Evolutionary conservation across 1,140 invertebrate genomes (phyloP), one percentile per base, ranked within the genome.

Genomic region (Pachyrhynchus sulphureomaculatus): DNA sequence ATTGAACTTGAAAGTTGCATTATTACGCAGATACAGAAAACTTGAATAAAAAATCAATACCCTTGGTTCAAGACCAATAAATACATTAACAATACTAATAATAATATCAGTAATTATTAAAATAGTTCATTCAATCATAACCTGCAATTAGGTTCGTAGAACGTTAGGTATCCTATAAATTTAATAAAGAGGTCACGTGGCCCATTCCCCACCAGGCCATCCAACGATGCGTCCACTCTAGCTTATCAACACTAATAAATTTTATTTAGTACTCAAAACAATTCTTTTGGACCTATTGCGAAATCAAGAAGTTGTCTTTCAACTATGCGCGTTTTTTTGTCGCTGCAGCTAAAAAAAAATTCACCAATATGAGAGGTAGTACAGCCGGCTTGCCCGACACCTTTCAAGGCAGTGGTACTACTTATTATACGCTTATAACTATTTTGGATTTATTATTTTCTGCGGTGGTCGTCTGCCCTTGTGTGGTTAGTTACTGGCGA

Each of bases 401-500:
- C 55, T 74, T 81, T 32, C 68, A 75, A 62, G 71, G 66, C 67
- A 78, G 69, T 77, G 64, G 77, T 75, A 71, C 68, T 78, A 71
- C 65, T 76, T 81, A 86, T 73, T 80, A 85, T 64, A 77, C 80
- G 1, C 76, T 89, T 4, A 79, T 91, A 15, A 83, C 83, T 10
- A 68, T 87, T 39, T 75, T 91, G 36, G 91, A 93, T 73, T 80
- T 82, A 10, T 67, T 88, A 12, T 82, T 93, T 68, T 87, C 90
- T 4, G 83, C 86, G 39, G 70, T 84, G 0, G 78, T 93, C 9
- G 83, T 91, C 4, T 86, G 88, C 0, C 91, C 91, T 6, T 83
- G 87, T 8, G 90, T 92, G 1, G 89, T 94, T 6, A 83, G 85
- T 41, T 93, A 92, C 72, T 94, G 91, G 91, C 81, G 91, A 23